These are phyloP conservation scores for Pristiophorus japonicus DNA, from an alignment of 2,113 vertebrate species.

Conservation along the genomic window DNA sequence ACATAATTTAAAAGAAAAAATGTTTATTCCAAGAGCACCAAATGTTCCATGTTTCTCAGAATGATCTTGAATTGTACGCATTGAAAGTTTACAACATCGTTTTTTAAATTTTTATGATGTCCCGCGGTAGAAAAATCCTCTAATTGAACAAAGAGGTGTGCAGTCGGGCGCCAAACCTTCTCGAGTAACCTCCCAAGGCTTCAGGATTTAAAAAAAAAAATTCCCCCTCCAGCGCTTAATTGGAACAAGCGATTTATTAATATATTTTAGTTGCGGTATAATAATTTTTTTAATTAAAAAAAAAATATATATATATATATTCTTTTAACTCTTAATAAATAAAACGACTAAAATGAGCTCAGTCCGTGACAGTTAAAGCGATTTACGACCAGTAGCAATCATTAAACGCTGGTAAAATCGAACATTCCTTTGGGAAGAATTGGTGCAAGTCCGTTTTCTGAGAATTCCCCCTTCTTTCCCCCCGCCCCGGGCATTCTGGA, in stretches of 20 bases:
- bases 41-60: background rate
- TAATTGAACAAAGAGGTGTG: background rate
- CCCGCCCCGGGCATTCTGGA: background rate
- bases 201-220: too few species aligned
- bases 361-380: too few species aligned
- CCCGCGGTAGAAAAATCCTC: background rate
- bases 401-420: background rate
- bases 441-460: background rate
- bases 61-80: background rate
- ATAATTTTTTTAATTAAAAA: background rate
- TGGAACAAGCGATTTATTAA: background rate
- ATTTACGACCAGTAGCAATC: background rate
- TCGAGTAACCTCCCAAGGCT: background rate
- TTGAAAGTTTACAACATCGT: constrained; percentile 8
- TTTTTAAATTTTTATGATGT: background rate
- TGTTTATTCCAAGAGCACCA: background rate
- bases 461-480: background rate
- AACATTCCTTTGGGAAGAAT: background rate
- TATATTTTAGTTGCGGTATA: background rate
- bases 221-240: background rate
- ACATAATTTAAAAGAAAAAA: background rate
- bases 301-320: too few species aligned
- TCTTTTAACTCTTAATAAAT: background rate
- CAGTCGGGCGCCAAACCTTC: background rate
- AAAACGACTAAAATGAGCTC: background rate